These are phyloP conservation scores for Macrophya alboannulata DNA, from an alignment of 2,888 invertebrate genomes.

Conservation along the genomic window DNA sequence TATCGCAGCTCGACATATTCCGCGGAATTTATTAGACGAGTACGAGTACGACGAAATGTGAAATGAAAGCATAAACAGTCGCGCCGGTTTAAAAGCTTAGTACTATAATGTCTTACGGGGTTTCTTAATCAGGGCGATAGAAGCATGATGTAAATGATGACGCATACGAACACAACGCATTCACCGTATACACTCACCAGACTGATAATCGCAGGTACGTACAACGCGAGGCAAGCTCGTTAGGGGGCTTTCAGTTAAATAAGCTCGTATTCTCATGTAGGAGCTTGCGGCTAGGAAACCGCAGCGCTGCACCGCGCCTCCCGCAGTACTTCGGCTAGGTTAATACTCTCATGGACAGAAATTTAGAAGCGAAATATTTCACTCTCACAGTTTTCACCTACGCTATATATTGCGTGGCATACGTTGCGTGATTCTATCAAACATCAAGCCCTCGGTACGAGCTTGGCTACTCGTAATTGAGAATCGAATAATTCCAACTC, in stretches of 20 bases:
- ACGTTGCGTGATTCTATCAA: slow-evolving; percentile 23
- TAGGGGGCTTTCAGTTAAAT: slow-evolving; percentile 72
- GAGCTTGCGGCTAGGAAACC: slow-evolving; percentile 78
- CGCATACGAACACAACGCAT: neutral
- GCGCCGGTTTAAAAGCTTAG: neutral
- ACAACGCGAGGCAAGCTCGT: slow-evolving; percentile 78
- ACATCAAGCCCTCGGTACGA: neutral
- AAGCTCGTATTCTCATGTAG: slow-evolving; percentile 67
- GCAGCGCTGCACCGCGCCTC: slow-evolving; percentile 72
- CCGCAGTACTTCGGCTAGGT: slow-evolving; percentile 11
- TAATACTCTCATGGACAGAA: slow-evolving; percentile 25
- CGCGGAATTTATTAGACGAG: neutral
- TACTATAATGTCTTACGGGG: slow-evolving; percentile 14
- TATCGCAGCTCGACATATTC: slow-evolving; percentile 15
- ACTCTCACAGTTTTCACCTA: neutral
- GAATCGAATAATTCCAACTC: slow-evolving; percentile 31
- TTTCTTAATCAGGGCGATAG: slow-evolving; percentile 2
- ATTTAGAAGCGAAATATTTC: slow-evolving; percentile 15
- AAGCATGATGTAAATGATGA: neutral
- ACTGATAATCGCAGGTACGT: slow-evolving; percentile 71
- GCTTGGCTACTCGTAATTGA: neutral
- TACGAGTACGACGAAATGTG: neutral
- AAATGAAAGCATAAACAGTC: neutral
- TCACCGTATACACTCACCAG: slow-evolving; percentile 64
- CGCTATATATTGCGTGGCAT: neutral